phyloP scores from a whole-genome alignment of 1,140 invertebrate genomes.

The Drosophila sechellia region DNA sequence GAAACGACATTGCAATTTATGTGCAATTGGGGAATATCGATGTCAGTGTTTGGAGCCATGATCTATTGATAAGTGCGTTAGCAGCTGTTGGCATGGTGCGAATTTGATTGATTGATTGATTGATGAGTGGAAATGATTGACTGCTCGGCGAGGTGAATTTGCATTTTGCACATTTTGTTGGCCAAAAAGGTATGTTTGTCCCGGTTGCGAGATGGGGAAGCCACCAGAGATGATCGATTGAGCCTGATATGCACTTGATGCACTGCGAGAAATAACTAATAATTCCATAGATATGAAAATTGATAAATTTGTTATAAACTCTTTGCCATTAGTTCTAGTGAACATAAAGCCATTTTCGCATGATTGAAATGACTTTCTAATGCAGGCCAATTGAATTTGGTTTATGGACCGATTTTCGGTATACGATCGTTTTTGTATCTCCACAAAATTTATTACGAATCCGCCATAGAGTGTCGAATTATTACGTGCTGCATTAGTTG shows the following conservation, averaged over 20 bases:
- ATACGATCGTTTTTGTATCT: constrained; percentile 14
- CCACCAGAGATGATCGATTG: constrained; percentile 30
- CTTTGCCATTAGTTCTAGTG: too few relatives aligned
- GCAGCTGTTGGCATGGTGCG: constrained; percentile 24
- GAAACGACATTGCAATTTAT: constrained; percentile 41
- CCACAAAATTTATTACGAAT: constrained; percentile 20
- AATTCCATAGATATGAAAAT: too few relatives aligned
- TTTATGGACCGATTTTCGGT: constrained; percentile 13
- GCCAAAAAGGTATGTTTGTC: constrained; percentile 34
- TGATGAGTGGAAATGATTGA: constrained; percentile 47
- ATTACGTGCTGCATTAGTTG: constrained; percentile 46
- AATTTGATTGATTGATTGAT: constrained; percentile 63
- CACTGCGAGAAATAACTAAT: constrained; percentile 7
- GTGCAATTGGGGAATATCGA: constrained; percentile 61
- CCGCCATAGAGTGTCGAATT: constrained; percentile 35
- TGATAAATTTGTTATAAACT: too few relatives aligned
- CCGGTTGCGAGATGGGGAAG: constrained; percentile 20
- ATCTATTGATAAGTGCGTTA: constrained; percentile 42
- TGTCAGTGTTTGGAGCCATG: constrained; percentile 25
- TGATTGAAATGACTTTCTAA: constrained; percentile 2
- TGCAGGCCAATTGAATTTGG: background rate
- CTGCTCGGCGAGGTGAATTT: constrained; percentile 39
- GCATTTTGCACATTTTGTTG: constrained; percentile 52
- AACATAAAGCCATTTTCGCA: background rate
- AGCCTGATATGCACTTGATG: constrained; percentile 17